phyloP scores from a whole-genome alignment of 2,113 vertebrate species.

The Theropithecus gelada region DNA sequence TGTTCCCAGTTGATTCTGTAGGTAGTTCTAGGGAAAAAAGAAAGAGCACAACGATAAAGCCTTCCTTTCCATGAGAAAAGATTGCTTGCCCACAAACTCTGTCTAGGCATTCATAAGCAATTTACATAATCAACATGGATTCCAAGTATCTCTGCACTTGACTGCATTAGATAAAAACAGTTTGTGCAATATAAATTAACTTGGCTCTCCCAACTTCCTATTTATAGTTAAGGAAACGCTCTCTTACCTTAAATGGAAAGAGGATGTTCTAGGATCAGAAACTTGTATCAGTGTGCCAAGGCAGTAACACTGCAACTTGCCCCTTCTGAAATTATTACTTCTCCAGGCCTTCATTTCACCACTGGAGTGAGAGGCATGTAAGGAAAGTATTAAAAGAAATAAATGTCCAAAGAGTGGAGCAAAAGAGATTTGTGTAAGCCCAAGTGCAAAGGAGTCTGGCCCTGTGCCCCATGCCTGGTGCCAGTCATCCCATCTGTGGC shows the following conservation, averaged over 20 bases:
- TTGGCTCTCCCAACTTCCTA: background rate
- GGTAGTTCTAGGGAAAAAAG: background rate
- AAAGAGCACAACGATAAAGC: background rate
- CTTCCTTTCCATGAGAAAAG: background rate
- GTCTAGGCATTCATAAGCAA: background rate
- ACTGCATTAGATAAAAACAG: conserved; percentile 45
- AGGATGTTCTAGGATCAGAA: background rate
- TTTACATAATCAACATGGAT: conserved; percentile 28
- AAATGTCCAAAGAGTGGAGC: background rate
- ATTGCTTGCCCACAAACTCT: conserved; percentile 15
- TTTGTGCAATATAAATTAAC: conserved; percentile 23
- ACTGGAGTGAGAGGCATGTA: background rate
- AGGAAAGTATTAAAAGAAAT: background rate
- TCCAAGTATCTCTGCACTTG: conserved; percentile 10
- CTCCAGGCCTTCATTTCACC: background rate
- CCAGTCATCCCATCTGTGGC: background rate
- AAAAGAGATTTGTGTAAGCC: background rate
- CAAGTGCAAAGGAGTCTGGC: background rate
- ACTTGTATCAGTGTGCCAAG: background rate
- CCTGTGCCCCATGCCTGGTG: fast-evolving
- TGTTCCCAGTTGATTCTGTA: background rate
- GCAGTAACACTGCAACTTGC: background rate
- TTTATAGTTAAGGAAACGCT: background rate
- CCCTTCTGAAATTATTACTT: conserved; percentile 16
- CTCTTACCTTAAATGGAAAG: conserved; percentile 39